Percentiles rank a stretch among this genome's conserved stretches.
Conservation (phyloP, 2,113 vertebrate genomes). For the Sminthopsis crassicaudata region DNA sequence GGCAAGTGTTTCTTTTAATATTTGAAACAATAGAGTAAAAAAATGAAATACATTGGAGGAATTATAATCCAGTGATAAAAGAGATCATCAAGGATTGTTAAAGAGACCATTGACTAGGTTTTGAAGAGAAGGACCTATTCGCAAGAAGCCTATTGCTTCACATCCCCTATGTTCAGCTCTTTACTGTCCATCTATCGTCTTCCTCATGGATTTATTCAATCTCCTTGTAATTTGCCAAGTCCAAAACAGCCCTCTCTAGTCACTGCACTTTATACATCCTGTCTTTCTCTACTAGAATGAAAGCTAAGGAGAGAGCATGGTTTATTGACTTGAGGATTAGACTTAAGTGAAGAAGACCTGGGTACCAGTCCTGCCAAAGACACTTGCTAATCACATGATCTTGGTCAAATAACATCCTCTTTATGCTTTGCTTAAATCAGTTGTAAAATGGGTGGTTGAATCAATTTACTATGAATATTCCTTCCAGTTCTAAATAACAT, state of each 20-base stretch:
- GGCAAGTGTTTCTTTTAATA: slow-evolving; percentile 11
- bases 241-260: background rate
- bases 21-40: slow-evolving; percentile 6
- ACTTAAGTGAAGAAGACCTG: background rate
- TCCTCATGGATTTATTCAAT: background rate
- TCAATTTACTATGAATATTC: background rate
- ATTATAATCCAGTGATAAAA: background rate
- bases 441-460: background rate
- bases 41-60: slow-evolving; percentile 11
- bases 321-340: background rate
- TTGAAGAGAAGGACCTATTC: too few relatives aligned
- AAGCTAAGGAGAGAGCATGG: background rate
- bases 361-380: background rate
- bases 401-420: background rate
- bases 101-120: background rate
- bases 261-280: background rate
- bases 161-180: background rate
- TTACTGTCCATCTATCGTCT: background rate
- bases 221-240: background rate
- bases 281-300: background rate
- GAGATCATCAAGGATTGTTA: background rate
- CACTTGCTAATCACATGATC: background rate
- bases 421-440: background rate
- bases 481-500: background rate
- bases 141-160: background rate